phyloP scores from a whole-genome alignment of 2,888 invertebrate species.

The Acleris cristana region DNA sequence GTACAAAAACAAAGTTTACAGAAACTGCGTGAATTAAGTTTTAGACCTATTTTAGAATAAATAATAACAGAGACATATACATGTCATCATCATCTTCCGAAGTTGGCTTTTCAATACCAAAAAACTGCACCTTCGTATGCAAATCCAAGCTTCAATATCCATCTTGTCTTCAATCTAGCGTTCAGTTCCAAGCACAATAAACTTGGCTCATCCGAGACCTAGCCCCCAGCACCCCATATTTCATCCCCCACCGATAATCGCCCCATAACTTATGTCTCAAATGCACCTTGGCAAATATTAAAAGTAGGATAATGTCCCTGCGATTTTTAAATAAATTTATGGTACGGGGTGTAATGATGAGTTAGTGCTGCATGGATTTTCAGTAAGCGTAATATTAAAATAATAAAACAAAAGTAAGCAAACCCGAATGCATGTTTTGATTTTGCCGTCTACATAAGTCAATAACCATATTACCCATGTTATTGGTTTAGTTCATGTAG shows the following conservation, averaged over 20 bases:
- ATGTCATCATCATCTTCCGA: too few species aligned
- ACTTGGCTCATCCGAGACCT: constrained; percentile 47
- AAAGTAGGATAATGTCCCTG: constrained; percentile 60
- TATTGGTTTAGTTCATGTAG: too few species aligned
- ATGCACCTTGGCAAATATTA: constrained; percentile 64
- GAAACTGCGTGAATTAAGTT: too few species aligned
- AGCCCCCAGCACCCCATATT: constrained; percentile 53
- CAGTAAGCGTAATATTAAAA: background rate
- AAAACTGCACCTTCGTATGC: background rate
- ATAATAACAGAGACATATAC: too few species aligned
- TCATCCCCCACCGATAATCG: constrained; percentile 65
- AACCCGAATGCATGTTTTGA: too few species aligned
- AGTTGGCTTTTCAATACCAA: too few species aligned
- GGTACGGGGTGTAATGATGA: constrained; percentile 37
- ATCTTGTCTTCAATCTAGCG: constrained; percentile 5
- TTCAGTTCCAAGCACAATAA: constrained; percentile 50
- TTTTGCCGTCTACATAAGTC: too few species aligned
- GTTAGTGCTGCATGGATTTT: constrained; percentile 24
- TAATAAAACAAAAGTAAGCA: too few species aligned
- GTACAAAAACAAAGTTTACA: too few species aligned
- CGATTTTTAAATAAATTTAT: constrained; percentile 69
- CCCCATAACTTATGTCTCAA: constrained; percentile 62
- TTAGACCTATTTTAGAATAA: too few species aligned
- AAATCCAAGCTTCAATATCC: constrained; percentile 4
- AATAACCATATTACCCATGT: too few species aligned